A percentile compares a stretch with the other conserved stretches of the same genome.
These are phyloP conservation scores for Yoshiicerus persimilis DNA, from an alignment of 1,140 invertebrate species.

Conservation along the genomic window DNA sequence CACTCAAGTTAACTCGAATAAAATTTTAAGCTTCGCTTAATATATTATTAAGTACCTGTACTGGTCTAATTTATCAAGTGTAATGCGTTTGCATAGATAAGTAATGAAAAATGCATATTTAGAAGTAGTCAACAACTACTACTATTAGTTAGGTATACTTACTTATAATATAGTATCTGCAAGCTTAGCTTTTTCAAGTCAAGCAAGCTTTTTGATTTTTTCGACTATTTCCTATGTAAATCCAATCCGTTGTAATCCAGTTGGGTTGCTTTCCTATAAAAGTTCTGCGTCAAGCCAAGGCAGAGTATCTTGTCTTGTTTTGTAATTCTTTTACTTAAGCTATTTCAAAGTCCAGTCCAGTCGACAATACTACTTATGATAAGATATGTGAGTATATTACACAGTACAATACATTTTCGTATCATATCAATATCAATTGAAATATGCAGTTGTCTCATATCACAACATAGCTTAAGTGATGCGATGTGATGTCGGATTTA, in stretches of 20 bases:
- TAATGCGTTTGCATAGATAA: background rate
- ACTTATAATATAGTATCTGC: background rate
- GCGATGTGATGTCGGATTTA: background rate
- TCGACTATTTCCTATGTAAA: constrained; percentile 1
- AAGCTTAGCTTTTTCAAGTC: background rate
- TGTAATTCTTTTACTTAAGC: background rate
- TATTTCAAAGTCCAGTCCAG: background rate
- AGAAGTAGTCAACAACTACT: background rate
- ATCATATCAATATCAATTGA: background rate
- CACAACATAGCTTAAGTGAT: background rate
- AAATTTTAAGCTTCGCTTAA: background rate
- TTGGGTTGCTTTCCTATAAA: constrained; percentile 17
- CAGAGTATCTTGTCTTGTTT: background rate
- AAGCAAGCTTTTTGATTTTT: background rate
- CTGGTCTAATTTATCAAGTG: background rate
- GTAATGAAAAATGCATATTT: background rate
- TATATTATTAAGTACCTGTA: background rate
- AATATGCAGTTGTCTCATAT: background rate
- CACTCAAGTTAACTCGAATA: background rate
- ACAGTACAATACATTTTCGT: background rate
- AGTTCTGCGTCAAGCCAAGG: background rate
- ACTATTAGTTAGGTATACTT: background rate
- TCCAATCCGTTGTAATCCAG: constrained; percentile 11
- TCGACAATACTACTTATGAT: background rate
- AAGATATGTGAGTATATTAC: background rate